Conservation (phyloP, 1,140 invertebrate species). For the Orussus abietinus region DNA sequence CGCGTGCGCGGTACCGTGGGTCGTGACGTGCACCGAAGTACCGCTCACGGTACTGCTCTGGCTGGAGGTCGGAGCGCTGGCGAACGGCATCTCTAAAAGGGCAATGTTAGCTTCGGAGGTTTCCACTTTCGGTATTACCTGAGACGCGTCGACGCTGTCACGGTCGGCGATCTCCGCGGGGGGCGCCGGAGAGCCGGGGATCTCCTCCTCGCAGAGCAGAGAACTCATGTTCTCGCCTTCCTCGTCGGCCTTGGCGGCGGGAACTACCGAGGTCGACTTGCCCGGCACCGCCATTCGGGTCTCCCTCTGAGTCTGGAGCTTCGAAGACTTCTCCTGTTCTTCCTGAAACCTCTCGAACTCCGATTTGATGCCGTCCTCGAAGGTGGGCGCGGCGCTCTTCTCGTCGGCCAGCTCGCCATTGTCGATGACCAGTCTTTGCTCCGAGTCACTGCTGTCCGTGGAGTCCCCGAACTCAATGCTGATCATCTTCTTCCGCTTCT, state of each 20-base stretch:
- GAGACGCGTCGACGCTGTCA: slow-evolving; percentile 20
- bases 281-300: slow-evolving; percentile 26
- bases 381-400: slow-evolving; percentile 21
- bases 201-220: slow-evolving; percentile 82
- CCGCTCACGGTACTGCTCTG: slow-evolving; percentile 33
- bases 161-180: slow-evolving; percentile 47
- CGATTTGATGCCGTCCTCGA: slow-evolving; percentile 32
- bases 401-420: slow-evolving; percentile 43
- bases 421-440: slow-evolving; percentile 62
- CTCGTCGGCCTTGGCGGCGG: slow-evolving; percentile 34
- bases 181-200: slow-evolving; percentile 80
- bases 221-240: slow-evolving; percentile 59
- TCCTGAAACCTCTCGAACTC: slow-evolving; percentile 20
- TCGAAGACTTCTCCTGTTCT: slow-evolving; percentile 1
- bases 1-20: slow-evolving; percentile 5
- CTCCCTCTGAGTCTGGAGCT: slow-evolving; percentile 28
- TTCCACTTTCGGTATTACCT: slow-evolving; percentile 35
- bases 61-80: slow-evolving; percentile 58
- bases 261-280: slow-evolving; percentile 9
- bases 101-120: slow-evolving; percentile 39
- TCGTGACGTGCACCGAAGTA: slow-evolving; percentile 19
- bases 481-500: slow-evolving; percentile 41
- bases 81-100: slow-evolving; percentile 61
- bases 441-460: slow-evolving; percentile 69
- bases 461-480: slow-evolving; percentile 54